These are phyloP conservation scores for Sterrhoptilus dennistouni DNA, from an alignment of 2,113 vertebrate species.

Conservation along the genomic window DNA sequence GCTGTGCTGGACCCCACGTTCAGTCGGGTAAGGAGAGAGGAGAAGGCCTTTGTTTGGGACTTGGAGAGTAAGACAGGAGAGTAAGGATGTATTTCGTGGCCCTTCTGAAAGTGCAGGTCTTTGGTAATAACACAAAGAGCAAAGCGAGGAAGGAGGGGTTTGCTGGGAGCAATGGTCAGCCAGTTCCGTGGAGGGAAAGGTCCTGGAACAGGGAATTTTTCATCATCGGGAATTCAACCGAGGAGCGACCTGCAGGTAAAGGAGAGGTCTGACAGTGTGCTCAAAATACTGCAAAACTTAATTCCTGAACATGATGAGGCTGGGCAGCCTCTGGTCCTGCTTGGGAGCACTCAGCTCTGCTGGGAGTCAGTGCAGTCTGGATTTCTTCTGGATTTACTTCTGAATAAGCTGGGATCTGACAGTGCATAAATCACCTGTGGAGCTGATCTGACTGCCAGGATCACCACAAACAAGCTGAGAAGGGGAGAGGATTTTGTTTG, in stretches of 20 bases:
- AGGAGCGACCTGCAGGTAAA: constrained; percentile 85
- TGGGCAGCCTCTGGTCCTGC: neutral
- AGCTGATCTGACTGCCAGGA: neutral
- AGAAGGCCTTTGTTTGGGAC: constrained; percentile 6
- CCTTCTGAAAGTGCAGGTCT: constrained; percentile 81
- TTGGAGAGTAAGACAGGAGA: neutral
- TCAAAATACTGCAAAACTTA: neutral
- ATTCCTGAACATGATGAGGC: neutral
- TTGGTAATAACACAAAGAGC: constrained; percentile 73
- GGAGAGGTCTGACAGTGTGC: neutral
- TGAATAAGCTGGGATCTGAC: neutral
- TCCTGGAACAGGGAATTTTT: neutral
- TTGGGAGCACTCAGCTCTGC: neutral
- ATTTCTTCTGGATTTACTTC: neutral
- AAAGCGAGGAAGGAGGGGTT: neutral
- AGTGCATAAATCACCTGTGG: too few relatives aligned
- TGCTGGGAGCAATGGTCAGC: neutral
- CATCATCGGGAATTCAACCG: constrained; percentile 97
- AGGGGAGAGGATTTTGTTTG: neutral
- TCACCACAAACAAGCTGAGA: neutral
- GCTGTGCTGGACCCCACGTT: neutral
- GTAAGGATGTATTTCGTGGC: constrained; percentile 11
- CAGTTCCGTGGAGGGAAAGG: neutral
- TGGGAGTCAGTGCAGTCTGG: neutral
- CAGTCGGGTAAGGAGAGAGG: neutral